Evolutionary conservation across 2,113 vertebrate genomes (phyloP).

Genomic region (Tenebrosternarchus preto): DNA sequence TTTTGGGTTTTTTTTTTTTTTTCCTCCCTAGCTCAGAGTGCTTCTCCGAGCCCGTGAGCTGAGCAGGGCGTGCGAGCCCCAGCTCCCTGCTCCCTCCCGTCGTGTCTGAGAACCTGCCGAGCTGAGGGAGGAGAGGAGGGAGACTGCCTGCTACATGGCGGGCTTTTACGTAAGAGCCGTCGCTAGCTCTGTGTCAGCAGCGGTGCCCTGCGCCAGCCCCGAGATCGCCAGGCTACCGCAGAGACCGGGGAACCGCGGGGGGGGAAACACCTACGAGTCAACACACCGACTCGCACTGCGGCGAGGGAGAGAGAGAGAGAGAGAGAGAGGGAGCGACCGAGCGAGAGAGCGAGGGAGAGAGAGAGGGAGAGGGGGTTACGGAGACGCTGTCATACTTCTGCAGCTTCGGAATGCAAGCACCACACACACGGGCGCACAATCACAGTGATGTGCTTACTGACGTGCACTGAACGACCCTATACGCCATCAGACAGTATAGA

Average conservation of each 20-base stretch:
- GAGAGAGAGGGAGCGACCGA: background rate
- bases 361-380: background rate
- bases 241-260: background rate
- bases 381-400: background rate
- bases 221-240: background rate
- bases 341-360: background rate
- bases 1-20: too few relatives aligned
- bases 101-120: background rate
- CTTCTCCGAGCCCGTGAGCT: background rate
- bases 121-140: background rate
- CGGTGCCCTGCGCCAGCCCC: background rate
- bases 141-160: conserved; percentile 2
- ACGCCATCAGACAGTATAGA: background rate
- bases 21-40: background rate
- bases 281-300: background rate
- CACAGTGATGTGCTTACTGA: background rate
- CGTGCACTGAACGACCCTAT: background rate
- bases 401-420: background rate
- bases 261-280: conserved; percentile 17
- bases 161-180: conserved; percentile 17
- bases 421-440: background rate
- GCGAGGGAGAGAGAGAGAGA: background rate
- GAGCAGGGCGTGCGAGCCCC: background rate
- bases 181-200: background rate
- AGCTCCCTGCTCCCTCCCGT: background rate